Evolutionary conservation across 1,140 invertebrate genomes (phyloP).

Genomic region (Leptinotarsa defecta): DNA sequence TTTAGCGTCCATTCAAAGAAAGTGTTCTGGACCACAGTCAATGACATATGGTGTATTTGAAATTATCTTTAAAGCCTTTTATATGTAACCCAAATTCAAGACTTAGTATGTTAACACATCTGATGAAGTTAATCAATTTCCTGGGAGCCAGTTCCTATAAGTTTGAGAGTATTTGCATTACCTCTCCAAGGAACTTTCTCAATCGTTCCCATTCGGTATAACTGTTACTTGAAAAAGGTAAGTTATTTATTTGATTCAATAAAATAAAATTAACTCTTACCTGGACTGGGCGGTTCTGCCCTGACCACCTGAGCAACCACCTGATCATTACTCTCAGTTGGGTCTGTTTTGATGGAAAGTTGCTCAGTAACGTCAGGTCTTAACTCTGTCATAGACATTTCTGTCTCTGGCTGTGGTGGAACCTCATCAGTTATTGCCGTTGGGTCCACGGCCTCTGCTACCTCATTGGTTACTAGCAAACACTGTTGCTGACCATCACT

Average conservation of each 20-base stretch:
- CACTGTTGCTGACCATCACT: slow-evolving; percentile 72
- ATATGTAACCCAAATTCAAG: too few species aligned
- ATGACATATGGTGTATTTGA: too few species aligned
- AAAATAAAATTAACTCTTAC: slow-evolving; percentile 56
- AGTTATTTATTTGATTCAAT: slow-evolving; percentile 13
- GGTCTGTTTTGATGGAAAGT: slow-evolving; percentile 43
- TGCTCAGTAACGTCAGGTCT: slow-evolving; percentile 28
- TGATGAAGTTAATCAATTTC: too few species aligned
- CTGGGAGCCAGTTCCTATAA: too few species aligned
- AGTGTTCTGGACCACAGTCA: too few species aligned
- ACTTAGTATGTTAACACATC: too few species aligned
- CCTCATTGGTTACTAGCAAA: slow-evolving; percentile 69
- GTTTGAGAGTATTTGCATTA: too few species aligned
- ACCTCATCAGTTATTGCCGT: slow-evolving; percentile 34
- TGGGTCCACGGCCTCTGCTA: slow-evolving; percentile 59
- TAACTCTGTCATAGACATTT: slow-evolving; percentile 27
- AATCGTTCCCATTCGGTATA: too few species aligned
- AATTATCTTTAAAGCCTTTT: too few species aligned
- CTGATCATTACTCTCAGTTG: slow-evolving; percentile 61
- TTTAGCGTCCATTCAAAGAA: too few species aligned
- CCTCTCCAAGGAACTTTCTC: too few species aligned
- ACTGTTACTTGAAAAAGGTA: neutral
- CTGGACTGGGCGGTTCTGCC: slow-evolving; percentile 77
- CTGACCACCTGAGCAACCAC: slow-evolving; percentile 82
- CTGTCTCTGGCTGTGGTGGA: slow-evolving; percentile 26